Base-by-base conservation (phyloP, 1,140 invertebrate genomes). In the Saxidomus purpurata region DNA sequence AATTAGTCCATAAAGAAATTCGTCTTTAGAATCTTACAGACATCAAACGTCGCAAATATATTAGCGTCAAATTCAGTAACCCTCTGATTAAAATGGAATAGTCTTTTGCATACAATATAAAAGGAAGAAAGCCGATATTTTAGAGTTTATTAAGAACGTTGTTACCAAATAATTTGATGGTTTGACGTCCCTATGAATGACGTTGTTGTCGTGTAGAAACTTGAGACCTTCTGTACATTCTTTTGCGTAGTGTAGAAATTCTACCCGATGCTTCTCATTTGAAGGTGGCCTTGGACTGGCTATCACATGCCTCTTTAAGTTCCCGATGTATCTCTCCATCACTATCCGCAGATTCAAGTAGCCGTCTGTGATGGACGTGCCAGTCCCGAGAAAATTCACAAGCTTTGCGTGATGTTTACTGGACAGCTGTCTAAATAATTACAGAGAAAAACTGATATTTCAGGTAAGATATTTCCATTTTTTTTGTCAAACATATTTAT, bases 121-220 rank as follows among this genome's bases (percentile, higher is more conserved):
- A n/a, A n/a, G n/a, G n/a, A n/a, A n/a, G n/a, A n/a, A n/a, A n/a
- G n/a, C n/a, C n/a, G n/a, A n/a, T n/a, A n/a, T n/a, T n/a, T n/a
- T n/a, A n/a, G n/a, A n/a, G n/a, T n/a, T n/a, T n/a, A n/a, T n/a
- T n/a, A n/a, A n/a, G n/a, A n/a, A n/a, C n/a, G n/a, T n/a, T n/a
- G n/a, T 40, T 67, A 87, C 76, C 74, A 87, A 36, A 52, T 63
- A 87, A 47, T 79, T 79, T 25, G 74, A 38, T 8, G 76, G 74
- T 34, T 87, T 87, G 9, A 87, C 43, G 55, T 87, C 74, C 25
- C 71, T 36, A 25, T 87, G 71, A 15, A 79, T 43, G 17, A 80
- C 61, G 34, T 40, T 40, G 36, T 79, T 87, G n/a, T 79, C 85
- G 77, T 87, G 85, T 49, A 87, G 19, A 47, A 67, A 87, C 9